Conservation (phyloP, 2,113 vertebrate species). For the Mesocricetus auratus region DNA sequence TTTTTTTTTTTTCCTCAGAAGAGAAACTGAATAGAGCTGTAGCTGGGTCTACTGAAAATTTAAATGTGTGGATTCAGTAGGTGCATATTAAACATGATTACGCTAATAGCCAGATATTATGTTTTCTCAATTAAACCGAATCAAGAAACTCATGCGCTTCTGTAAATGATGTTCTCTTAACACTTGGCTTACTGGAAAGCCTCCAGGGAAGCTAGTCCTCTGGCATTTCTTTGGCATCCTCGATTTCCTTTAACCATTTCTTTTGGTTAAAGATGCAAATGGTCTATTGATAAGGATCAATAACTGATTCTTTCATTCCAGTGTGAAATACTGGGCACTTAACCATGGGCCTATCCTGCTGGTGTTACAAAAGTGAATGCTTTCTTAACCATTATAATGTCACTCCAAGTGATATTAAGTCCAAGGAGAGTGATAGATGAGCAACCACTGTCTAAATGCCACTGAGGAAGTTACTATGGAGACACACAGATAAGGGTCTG, state of each 20-base stretch:
- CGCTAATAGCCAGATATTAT: neutral
- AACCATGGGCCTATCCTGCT: neutral
- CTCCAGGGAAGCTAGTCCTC: neutral
- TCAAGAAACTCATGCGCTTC: neutral
- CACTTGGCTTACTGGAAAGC: neutral
- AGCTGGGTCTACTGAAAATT: neutral
- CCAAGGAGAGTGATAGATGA: neutral
- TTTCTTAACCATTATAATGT: neutral
- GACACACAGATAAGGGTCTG: neutral
- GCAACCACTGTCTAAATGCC: neutral
- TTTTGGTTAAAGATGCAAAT: neutral
- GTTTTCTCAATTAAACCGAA: constrained; percentile 8
- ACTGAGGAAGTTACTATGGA: constrained; percentile 8
- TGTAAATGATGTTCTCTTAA: neutral
- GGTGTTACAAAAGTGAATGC: neutral
- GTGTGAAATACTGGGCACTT: neutral
- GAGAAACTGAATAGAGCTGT: constrained; percentile 21
- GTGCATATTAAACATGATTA: neutral
- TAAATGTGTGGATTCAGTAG: neutral
- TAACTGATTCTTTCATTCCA: neutral
- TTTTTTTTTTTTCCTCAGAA: neutral
- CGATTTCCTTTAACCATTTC: neutral
- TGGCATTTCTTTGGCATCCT: neutral
- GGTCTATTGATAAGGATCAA: neutral
- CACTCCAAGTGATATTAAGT: constrained; percentile 31